Evolutionary conservation across 1,140 invertebrate species (phyloP), one percentile per base, ranked within the genome.

Genomic region (Hirudo medicinalis): DNA sequence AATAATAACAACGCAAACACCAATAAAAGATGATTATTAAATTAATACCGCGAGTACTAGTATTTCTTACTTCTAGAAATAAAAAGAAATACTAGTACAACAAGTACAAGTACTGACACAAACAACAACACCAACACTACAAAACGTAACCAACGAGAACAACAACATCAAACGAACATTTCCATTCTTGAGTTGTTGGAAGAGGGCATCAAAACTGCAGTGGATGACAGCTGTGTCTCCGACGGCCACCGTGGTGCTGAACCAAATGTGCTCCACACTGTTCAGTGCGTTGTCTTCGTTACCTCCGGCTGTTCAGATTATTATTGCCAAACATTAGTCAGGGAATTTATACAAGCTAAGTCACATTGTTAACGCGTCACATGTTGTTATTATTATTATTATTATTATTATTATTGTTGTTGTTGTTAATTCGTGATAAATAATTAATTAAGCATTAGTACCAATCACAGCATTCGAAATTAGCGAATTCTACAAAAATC

Each of bases 181-280:
- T 32, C 73, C 69, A 57, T 72, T 67, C 25, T 69, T 54, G 6
- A 74, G 70, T 63, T 74, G 73, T 11, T 32, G 66, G 70, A 74
- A 74, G 49, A 75, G 70, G 69, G 74, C 74, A 66, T 75, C 74
- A 57, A 75, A 75, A 67, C 72, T 73, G 54, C 74, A 75, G 63
- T 73, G 72, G n/a, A 75, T 69, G 15, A 75, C 74, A 20, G 74
- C 74, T 53, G 74, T 75, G 70, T 75, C 74, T 19, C 74, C 74
- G 13, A 67, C 72, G 22, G 74, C 72, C 11, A 75, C 74, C 2
- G 68, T 75, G 22, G 67, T 70, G 27, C 60, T 40, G 29, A 29
- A 29, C 72, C 72, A 73, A 54, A 71, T 63, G 66, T 73, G 73
- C 20, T 73, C 69, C 9, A 75, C 67, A 27, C 49, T 40, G 55